A percentile compares a stretch with the other conserved stretches of the same genome.
phyloP scores from a whole-genome alignment of 2,797 vertebrate species.

The Parauchenoglanis punctatus region DNA sequence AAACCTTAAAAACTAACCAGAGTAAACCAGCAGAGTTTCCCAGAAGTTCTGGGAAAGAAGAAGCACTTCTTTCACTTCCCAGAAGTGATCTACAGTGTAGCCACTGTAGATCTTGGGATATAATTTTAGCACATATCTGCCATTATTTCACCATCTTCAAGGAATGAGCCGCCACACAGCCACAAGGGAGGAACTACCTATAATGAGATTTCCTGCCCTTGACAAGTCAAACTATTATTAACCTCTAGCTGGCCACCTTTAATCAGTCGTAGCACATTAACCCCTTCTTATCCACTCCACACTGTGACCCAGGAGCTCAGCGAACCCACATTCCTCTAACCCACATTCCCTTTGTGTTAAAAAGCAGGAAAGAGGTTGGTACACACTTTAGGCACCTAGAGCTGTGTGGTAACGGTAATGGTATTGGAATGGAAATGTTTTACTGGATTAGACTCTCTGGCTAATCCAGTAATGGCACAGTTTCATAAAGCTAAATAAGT shows the following conservation, averaged over 20 bases:
- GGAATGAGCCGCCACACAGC: background rate
- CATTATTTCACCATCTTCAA: slow-evolving; percentile 28
- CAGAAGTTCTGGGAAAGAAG: too few species aligned
- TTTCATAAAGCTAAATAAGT: slow-evolving; percentile 15
- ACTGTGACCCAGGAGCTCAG: slow-evolving; percentile 40
- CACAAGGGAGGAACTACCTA: slow-evolving; percentile 43
- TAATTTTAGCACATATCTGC: slow-evolving; percentile 27
- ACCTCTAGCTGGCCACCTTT: slow-evolving; percentile 35
- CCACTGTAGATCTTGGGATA: too few species aligned
- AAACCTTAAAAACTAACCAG: background rate
- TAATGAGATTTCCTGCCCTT: slow-evolving; percentile 54
- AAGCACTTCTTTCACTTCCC: too few species aligned
- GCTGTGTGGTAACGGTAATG: background rate
- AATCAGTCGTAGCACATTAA: slow-evolving; percentile 45
- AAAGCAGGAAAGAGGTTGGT: slow-evolving; percentile 15
- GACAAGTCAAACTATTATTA: slow-evolving; percentile 54
- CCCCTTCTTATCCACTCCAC: slow-evolving; percentile 14
- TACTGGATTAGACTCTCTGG: too few species aligned
- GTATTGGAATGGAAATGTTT: background rate
- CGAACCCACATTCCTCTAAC: slow-evolving; percentile 33
- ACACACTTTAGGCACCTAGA: background rate
- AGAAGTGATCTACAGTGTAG: background rate
- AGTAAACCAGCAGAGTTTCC: background rate
- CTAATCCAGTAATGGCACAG: slow-evolving; percentile 28
- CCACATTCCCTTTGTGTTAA: slow-evolving; percentile 39